Base-by-base conservation (phyloP, 2,113 vertebrate genomes). In the Paedocypris sp. region DNA sequence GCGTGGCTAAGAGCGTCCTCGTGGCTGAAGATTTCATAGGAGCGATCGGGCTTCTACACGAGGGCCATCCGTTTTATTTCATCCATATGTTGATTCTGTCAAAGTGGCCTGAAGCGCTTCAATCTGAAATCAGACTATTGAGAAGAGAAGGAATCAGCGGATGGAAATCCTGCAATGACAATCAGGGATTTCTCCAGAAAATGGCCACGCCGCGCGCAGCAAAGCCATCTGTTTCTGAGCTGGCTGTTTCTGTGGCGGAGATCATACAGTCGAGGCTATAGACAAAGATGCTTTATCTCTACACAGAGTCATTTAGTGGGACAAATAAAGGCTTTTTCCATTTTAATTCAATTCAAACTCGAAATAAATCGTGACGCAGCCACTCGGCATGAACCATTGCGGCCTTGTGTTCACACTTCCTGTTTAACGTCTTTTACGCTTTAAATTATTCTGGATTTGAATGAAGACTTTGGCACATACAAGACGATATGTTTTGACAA, bases 261-360 rank as follows among this genome's bases (percentile, higher is more conserved):
- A 16, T 41, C 12, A 42, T 68, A n/a, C 45, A 45, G 22, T 63
- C 52, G 22, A 19, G 29, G 45, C 32, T 68, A 68, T 58, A 57
- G 46, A 68, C 50, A 48, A 22, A 62, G 41, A 68, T 68, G 49
- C 54, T 62, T 68, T 58, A 43, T 31, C n/a, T 45, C 45, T 51
- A 59, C 46, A 60, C 29, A 16, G 58, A 33, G 58, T 38, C 46
- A 62, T 61, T 67, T 63, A 58, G n/a, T n/a, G n/a, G n/a, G n/a
- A n/a, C n/a, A n/a, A n/a, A n/a, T n/a, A n/a, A n/a, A n/a, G n/a
- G n/a, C n/a, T n/a, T n/a, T n/a, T n/a, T n/a, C n/a, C n/a, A n/a
- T n/a, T n/a, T n/a, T n/a, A n/a, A n/a, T n/a, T n/a, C n/a, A n/a
- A n/a, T n/a, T n/a, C n/a, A n/a, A n/a, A n/a, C n/a, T n/a, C n/a